Base-by-base conservation (phyloP, 1,140 invertebrate genomes). In the Hylyphantes graminicola region DNA sequence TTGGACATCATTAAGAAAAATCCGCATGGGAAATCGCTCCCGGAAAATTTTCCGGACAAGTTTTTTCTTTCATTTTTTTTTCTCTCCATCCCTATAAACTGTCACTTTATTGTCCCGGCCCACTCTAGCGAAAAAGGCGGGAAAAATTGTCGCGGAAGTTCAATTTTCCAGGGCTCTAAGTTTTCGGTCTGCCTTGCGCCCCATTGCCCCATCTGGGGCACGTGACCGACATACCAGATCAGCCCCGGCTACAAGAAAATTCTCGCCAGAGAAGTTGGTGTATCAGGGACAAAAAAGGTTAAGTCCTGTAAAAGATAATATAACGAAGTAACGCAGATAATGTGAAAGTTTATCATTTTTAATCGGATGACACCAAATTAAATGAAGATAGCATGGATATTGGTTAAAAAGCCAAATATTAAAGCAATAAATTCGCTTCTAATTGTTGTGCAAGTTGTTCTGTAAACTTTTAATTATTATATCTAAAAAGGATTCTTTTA, bases 131-230 rank as follows among this genome's bases (percentile, higher is more conserved):
- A 57, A 83, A 19, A 35, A 35, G 35, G 35, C 70, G 50, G 57
- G 75, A 83, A 83, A 83, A 83, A 83, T 83, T 83, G 80, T 74
- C 80, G 55, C 70, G 80, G 72, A 83, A 83, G 70, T 83, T 83
- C 80, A 83, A 83, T 83, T 83, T 83, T 83, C 80, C 80, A 83
- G 80, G 72, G 80, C 80, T 83, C 80, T 67, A 83, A 83, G 80
- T 83, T 83, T 83, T 83, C 70, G 72, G 80, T 75, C 59, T 51
- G 35, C 61, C 53, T 70, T 55, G 75, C 72, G 80, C 70, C 80
- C 80, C 80, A 83, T 83, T 83, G 80, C 70, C 53, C 80, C 72
- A 83, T 74, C 80, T 75, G 61, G 17, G 51, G 72, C 80, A 83
- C 80, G 80, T 83, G 80, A 83, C 80, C 17, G 13, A 12, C 72